phyloP scores from a whole-genome alignment of 2,113 vertebrate species.

The Athene noctua region DNA sequence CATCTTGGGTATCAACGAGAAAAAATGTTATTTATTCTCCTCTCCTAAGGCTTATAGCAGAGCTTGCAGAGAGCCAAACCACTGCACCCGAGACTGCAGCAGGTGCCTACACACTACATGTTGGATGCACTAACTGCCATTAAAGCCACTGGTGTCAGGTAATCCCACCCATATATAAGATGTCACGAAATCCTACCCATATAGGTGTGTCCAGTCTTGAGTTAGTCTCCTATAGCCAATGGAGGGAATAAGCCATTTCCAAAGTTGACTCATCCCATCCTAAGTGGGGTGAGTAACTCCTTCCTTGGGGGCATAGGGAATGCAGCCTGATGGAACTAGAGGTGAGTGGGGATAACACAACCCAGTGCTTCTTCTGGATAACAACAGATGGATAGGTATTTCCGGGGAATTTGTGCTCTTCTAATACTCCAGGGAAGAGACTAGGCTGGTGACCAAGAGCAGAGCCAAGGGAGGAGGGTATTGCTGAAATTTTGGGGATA shows the following conservation, averaged over 20 bases:
- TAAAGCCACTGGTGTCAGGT: not conserved
- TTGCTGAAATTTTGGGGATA: not conserved
- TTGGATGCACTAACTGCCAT: not conserved
- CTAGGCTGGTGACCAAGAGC: not conserved
- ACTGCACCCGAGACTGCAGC: not conserved
- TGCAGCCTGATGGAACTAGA: not conserved
- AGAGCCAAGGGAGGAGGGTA: not conserved
- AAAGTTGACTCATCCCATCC: not conserved
- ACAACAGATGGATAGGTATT: not conserved
- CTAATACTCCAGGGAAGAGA: not conserved
- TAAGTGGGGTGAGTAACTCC: not conserved
- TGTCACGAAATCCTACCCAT: not conserved
- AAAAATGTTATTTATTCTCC: not conserved
- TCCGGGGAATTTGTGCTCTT: not conserved
- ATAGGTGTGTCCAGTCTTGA: not conserved
- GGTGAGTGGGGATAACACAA: fast-evolving
- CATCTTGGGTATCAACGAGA: not conserved
- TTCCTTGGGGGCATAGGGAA: not conserved
- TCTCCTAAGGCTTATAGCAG: not conserved
- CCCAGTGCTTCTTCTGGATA: not conserved
- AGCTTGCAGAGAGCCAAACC: not conserved
- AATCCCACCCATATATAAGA: not conserved
- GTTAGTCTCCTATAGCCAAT: not conserved
- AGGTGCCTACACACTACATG: not conserved
- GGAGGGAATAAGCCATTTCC: not conserved